Percentiles rank a stretch among this genome's conserved stretches.
Evolutionary conservation across 2,797 vertebrate species (phyloP).

Genomic region (Gephyroberyx darwinii): DNA sequence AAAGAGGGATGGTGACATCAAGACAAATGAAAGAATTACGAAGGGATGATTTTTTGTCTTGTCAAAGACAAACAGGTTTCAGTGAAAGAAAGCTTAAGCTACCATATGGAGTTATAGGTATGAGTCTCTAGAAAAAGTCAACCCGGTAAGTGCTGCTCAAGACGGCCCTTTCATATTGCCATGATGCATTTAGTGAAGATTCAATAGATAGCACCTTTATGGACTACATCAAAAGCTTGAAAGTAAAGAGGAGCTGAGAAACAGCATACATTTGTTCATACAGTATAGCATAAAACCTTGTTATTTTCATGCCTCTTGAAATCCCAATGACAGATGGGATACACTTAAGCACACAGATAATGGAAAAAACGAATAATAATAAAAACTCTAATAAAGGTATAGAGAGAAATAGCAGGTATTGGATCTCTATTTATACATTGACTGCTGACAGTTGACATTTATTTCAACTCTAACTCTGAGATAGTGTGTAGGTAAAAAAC

Average conservation of each 20-base stretch:
- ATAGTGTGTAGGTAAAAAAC: conserved; percentile 5
- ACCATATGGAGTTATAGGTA: neutral
- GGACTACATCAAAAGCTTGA: neutral
- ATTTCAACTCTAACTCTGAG: neutral
- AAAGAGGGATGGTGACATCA: neutral
- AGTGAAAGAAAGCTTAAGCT: neutral
- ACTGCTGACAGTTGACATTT: neutral
- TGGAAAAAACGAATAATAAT: neutral
- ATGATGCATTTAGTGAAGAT: neutral
- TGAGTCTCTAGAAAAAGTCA: conserved; percentile 19
- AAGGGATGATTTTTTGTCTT: neutral
- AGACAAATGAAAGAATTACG: neutral
- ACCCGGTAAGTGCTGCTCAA: neutral
- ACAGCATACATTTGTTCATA: conserved; percentile 26
- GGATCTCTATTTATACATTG: neutral
- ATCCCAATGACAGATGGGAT: conserved; percentile 50
- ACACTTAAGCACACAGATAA: conserved; percentile 25
- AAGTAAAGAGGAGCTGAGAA: conserved; percentile 28
- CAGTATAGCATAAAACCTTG: conserved; percentile 34
- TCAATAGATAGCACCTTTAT: neutral
- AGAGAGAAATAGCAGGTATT: neutral
- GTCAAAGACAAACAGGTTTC: conserved; percentile 2
- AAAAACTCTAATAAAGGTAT: neutral
- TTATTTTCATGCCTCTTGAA: conserved; percentile 50
- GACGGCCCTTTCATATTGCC: neutral